Percentiles rank a stretch among this genome's conserved stretches.
Evolutionary conservation across 2,888 invertebrate species (phyloP).

Genomic region (Pherbina coryleti): DNA sequence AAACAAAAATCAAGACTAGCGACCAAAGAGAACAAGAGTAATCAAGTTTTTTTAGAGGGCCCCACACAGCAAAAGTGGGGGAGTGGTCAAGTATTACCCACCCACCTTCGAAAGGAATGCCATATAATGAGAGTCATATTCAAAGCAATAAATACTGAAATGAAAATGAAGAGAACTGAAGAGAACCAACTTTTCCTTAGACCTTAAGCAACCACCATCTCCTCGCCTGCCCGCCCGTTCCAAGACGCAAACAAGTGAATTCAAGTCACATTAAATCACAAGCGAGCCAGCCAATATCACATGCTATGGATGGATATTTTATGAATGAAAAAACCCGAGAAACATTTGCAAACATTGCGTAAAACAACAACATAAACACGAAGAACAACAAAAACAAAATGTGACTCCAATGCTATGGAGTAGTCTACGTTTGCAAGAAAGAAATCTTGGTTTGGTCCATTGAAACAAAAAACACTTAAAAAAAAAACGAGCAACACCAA

Average conservation of each 20-base stretch:
- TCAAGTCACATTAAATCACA: not conserved
- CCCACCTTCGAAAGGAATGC: not conserved
- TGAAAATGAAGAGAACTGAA: not conserved
- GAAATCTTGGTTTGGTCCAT: too few species aligned
- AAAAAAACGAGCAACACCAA: not conserved
- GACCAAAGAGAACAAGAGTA: not conserved
- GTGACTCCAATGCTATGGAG: not conserved
- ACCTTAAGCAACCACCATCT: not conserved
- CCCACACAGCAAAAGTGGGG: not conserved
- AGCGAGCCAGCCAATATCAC: not conserved
- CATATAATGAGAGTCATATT: not conserved
- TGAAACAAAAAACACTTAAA: not conserved
- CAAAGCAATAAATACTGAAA: not conserved
- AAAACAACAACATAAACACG: conserved; percentile 32
- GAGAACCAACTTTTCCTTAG: not conserved
- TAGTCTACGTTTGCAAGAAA: not conserved
- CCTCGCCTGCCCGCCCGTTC: not conserved
- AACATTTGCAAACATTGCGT: conserved; percentile 34
- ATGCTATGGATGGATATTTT: conserved; percentile 17
- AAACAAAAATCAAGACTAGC: not conserved
- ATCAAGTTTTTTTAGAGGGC: not conserved
- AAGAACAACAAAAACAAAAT: not conserved
- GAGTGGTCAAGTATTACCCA: not conserved
- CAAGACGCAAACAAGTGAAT: not conserved
- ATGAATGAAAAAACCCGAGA: conserved; percentile 36